Evolutionary conservation across 2,888 invertebrate species (phyloP).

Genomic region (Drosophila anomalata): DNA sequence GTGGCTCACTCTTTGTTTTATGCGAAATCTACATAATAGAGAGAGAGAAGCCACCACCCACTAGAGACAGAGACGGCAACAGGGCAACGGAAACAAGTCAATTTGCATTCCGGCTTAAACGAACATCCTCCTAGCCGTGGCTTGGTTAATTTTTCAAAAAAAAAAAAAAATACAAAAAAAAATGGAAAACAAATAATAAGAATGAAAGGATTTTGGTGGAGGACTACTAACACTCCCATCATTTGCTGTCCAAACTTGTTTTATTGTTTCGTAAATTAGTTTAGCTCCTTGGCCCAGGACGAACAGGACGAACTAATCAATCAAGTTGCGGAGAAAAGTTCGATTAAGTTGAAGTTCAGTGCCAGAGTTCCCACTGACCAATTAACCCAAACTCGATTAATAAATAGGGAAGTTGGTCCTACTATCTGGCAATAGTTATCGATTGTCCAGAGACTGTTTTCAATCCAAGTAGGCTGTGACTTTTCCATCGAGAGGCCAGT

Average conservation of each 20-base stretch:
- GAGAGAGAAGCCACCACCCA: constrained; percentile 2
- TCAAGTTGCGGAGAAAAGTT: constrained; percentile 20
- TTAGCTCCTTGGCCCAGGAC: neutral
- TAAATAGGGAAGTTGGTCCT: too few species aligned
- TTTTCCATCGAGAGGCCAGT: too few species aligned
- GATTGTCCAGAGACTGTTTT: too few species aligned
- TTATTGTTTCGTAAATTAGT: constrained; percentile 39
- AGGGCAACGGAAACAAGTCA: constrained; percentile 72
- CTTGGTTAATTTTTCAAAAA: constrained; percentile 30
- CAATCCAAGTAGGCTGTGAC: too few species aligned
- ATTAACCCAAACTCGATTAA: constrained; percentile 35
- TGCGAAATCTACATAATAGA: constrained; percentile 56
- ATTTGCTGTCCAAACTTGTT: constrained; percentile 24
- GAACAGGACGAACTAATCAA: constrained; percentile 12
- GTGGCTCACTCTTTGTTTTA: constrained; percentile 50
- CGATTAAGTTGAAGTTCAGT: constrained; percentile 15
- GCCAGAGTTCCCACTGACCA: constrained; percentile 7
- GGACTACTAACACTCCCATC: constrained; percentile 23
- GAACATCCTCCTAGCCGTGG: constrained; percentile 28
- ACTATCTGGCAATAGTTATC: too few species aligned
- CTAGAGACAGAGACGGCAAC: constrained; percentile 1
- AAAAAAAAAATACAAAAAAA: constrained; percentile 2
- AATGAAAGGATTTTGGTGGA: constrained; percentile 16
- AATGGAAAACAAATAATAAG: neutral
- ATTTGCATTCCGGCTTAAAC: constrained; percentile 78